phyloP scores from a whole-genome alignment of 30 jellyfish, hydroid and myxozoan genomes.

The Turritopsis rubra region DNA sequence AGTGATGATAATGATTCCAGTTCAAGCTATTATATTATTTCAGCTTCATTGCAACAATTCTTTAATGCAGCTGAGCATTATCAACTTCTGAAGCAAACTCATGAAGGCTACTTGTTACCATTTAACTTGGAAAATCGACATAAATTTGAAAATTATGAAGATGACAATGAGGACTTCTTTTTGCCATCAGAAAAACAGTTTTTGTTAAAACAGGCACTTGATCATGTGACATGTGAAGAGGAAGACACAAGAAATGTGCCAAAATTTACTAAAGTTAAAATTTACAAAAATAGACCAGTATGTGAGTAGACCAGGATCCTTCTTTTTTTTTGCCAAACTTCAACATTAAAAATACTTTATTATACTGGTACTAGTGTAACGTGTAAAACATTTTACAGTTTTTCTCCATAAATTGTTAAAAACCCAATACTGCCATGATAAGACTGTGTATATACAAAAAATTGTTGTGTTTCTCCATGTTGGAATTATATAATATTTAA shows the following conservation, averaged over 20 bases:
- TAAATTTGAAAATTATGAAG: constrained; percentile 49
- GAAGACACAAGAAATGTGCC: constrained; percentile 58
- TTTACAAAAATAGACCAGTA: constrained; percentile 80
- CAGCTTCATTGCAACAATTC: constrained; percentile 46
- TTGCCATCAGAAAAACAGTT: constrained; percentile 73
- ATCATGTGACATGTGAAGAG: constrained; percentile 42
- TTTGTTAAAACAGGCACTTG: constrained; percentile 48
- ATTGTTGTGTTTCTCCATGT: too few species aligned
- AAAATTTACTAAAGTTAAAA: constrained; percentile 57
- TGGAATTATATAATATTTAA: too few species aligned
- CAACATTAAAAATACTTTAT: background rate
- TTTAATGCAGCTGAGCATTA: constrained; percentile 81
- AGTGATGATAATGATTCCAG: constrained; percentile 34
- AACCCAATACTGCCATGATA: too few species aligned
- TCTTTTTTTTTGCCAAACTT: background rate
- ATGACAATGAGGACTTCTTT: constrained; percentile 48
- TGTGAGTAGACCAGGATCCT: constrained; percentile 34
- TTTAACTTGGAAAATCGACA: constrained; percentile 44
- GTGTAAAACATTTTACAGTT: too few species aligned
- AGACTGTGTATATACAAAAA: too few species aligned
- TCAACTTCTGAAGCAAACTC: constrained; percentile 43
- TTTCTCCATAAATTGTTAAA: too few species aligned
- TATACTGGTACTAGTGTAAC: too few species aligned
- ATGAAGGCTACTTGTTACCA: constrained; percentile 52
- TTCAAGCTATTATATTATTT: constrained; percentile 40